Evolutionary conservation across 2,888 invertebrate species (phyloP), one percentile per base, ranked within the genome.

Genomic region (Drosophila falleni): DNA sequence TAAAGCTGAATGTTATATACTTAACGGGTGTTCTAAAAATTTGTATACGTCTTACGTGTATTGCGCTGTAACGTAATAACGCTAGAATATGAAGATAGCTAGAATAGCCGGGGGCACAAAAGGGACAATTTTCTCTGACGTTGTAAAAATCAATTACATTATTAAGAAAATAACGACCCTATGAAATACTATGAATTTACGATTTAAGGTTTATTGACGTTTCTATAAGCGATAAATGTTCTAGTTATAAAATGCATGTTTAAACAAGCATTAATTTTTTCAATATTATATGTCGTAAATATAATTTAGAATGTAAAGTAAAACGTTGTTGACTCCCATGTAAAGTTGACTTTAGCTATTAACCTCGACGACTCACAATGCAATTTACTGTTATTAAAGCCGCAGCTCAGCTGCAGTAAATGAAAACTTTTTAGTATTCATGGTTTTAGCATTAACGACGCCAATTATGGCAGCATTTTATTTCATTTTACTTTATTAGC

Each of bases 381-480:
- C 75, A 79, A 64, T 74, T 71, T 71, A 70, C 51, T 67, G 71
- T 75, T 74, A 66, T 74, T 51, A 35, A 42, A 62, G 61, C 41
- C 55, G 26, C 83, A 62, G 74, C 64, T 71, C 35, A 74, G 74
- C 68, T 75, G 75, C 72, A 84, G 60, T 72, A 76, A 66, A 70
- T 73, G 66, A 71, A 72, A 88, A 74, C 56, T 79, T 89, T 79
- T 89, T 83, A 87, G 73, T 87, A 81, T 87, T 89, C 84, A 87
- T 87, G 87, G 84, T 83, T 84, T 81, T 55, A 77, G 79, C 89
- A 84, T 84, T 87, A 86, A 86, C 83, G 87, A 80, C 65, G 67
- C 69, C 87, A 89, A 86, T 86, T 87, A 86, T 86, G 87, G 89
- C 84, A 75, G 74, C 81, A 61, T 84, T 86, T 86, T 87, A 87